Base-by-base conservation (phyloP, 2,888 invertebrate species). In the Acronicta psi region DNA sequence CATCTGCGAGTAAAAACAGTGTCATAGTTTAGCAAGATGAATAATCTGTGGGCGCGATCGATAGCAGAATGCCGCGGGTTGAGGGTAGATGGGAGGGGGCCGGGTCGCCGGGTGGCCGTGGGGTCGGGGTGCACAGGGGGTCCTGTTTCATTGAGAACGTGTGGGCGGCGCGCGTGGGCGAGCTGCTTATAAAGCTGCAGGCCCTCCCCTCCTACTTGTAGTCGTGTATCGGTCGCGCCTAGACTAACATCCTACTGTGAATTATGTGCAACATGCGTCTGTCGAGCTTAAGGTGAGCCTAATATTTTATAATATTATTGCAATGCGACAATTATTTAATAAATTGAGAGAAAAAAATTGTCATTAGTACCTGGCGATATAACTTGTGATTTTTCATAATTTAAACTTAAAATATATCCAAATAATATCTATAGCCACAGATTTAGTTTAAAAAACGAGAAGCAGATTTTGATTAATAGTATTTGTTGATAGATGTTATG, bases 101-200 rank as follows among this genome's bases (percentile, higher is more conserved):
- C 54, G 77, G 73, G 64, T 66, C 76, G 65, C 54, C 49, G 77
- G 83, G 74, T 75, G 69, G 73, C 65, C 76, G 75, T 69, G 80
- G 81, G 80, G 73, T 56, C 59, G 70, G 79, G 64, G 56, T 31
- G 60, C 65, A 54, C 73, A 72, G 82, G 80, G 79, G 84, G 83
- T 80, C 80, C 79, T 73, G 87, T 92, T 96, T 96, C 96, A 96
- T 96, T 96, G 95, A 96, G 95, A 95, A 94, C 95, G 95, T 95
- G 96, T 96, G 94, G 96, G 96, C 95, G 95, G 90, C 82, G 87
- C 73, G 90, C 92, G 93, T 92, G 91, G 92, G 93, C 92, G 93
- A 86, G 79, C 79, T 87, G 90, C 85, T 90, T 93, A 92, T 92
- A 92, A 88, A 91, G 89, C 83, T 77, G 75, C 83, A 80, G 79